phyloP scores from a whole-genome alignment of 2,113 vertebrate species.

The Rhea pennata region DNA sequence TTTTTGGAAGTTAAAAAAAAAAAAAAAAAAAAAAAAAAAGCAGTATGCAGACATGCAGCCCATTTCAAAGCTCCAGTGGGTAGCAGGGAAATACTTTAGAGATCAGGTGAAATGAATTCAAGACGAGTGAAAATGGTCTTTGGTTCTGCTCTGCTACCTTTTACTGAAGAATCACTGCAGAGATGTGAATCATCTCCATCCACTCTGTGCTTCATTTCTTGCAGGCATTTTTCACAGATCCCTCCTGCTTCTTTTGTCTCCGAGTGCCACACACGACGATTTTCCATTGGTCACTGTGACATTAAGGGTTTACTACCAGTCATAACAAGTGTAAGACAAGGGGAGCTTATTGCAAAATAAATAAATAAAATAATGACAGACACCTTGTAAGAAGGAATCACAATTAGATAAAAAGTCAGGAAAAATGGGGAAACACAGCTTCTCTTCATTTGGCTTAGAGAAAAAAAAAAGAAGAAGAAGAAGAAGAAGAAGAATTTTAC shows the following conservation, averaged over 20 bases:
- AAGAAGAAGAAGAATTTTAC: neutral
- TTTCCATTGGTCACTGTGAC: neutral
- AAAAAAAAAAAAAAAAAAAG: neutral
- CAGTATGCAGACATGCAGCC: neutral
- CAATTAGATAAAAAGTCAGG: conserved; percentile 5
- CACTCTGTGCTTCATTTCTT: neutral
- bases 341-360: neutral
- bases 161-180: conserved; percentile 61
- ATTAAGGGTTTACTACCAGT: neutral
- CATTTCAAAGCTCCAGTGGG: conserved; percentile 27
- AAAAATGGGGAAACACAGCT: conserved; percentile 27
- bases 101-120: conserved; percentile 66
- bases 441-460: conserved; percentile 4
- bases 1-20: neutral
- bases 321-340: neutral
- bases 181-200: conserved; percentile 53
- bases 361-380: neutral
- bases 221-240: conserved; percentile 58
- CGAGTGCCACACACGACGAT: neutral
- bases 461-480: neutral
- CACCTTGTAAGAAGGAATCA: neutral
- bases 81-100: conserved; percentile 40
- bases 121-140: conserved; percentile 61
- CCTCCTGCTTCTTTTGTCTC: conserved; percentile 40
- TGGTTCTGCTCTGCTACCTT: conserved; percentile 69